Percentiles rank a stretch among this genome's conserved stretches.
Conservation (phyloP, 2,797 vertebrate genomes). For the Salmo trutta region DNA sequence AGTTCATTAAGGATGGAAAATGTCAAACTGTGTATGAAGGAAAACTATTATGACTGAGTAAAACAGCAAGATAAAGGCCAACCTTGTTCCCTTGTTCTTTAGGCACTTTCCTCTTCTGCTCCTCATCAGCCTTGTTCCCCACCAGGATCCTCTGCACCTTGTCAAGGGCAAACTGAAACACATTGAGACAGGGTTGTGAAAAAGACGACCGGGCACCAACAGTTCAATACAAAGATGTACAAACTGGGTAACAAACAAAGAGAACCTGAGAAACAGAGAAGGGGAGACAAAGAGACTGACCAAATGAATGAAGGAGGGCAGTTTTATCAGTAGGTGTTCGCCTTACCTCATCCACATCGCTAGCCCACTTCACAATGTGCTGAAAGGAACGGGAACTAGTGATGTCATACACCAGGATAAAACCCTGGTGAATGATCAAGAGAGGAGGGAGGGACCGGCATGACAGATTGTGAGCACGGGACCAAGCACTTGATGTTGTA, state of each 20-base stretch:
- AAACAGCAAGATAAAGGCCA: conserved; percentile 10
- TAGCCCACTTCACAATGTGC: conserved; percentile 93
- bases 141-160: conserved; percentile 89
- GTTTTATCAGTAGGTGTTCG: background rate
- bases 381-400: conserved; percentile 87
- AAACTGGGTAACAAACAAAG: conserved; percentile 10
- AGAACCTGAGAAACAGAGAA: background rate
- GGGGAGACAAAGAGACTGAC: background rate
- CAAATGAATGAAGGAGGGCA: background rate
- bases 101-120: conserved; percentile 84
- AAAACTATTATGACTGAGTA: background rate
- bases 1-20: background rate
- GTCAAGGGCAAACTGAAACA: conserved; percentile 78
- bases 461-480: background rate
- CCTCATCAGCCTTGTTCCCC: conserved; percentile 91
- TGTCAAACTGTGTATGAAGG: background rate
- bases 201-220: background rate
- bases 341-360: conserved; percentile 91
- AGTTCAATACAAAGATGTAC: conserved; percentile 8
- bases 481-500: background rate
- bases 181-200: background rate
- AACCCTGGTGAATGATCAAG: conserved; percentile 75
- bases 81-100: conserved; percentile 90
- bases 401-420: conserved; percentile 93
- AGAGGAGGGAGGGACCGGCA: background rate